Evolutionary conservation across 2,888 invertebrate species (phyloP).

Genomic region (Diaprepes abbreviatus): DNA sequence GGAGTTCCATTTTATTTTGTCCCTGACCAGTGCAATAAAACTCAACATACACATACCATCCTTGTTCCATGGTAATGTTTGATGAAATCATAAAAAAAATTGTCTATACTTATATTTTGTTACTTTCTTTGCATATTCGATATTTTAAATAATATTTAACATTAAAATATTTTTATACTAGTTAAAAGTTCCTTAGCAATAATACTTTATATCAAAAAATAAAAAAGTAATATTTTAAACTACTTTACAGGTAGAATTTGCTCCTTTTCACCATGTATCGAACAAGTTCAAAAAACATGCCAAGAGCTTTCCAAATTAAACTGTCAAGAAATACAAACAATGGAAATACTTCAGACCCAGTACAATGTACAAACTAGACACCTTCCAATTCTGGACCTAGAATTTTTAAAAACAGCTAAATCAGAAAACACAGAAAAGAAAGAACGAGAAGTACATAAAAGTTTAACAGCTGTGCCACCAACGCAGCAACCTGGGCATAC

Average conservation of each 20-base stretch:
- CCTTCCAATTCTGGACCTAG: slow-evolving; percentile 77
- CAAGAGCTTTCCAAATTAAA: slow-evolving; percentile 78
- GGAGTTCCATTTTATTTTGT: no score
- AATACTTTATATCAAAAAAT: no score
- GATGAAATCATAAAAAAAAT: no score
- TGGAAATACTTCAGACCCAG: slow-evolving; percentile 89
- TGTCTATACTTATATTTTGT: no score
- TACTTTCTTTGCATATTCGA: no score
- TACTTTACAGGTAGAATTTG: slow-evolving; percentile 79
- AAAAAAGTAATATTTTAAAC: neutral
- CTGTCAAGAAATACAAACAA: slow-evolving; percentile 87
- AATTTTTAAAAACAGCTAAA: slow-evolving; percentile 73
- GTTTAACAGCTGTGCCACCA: slow-evolving; percentile 78
- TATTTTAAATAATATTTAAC: no score
- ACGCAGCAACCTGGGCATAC: slow-evolving; percentile 91
- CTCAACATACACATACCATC: no score
- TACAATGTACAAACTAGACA: slow-evolving; percentile 78
- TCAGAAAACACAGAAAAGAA: slow-evolving; percentile 57
- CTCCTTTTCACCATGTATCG: slow-evolving; percentile 99
- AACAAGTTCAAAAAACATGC: slow-evolving; percentile 96
- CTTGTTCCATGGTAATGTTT: no score
- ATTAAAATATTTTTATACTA: no score
- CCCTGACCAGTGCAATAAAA: no score
- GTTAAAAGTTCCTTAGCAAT: no score
- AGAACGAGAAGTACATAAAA: slow-evolving; percentile 61